Base-by-base conservation (phyloP, 2,888 invertebrate genomes). In the Lycocerus yunnanus region DNA sequence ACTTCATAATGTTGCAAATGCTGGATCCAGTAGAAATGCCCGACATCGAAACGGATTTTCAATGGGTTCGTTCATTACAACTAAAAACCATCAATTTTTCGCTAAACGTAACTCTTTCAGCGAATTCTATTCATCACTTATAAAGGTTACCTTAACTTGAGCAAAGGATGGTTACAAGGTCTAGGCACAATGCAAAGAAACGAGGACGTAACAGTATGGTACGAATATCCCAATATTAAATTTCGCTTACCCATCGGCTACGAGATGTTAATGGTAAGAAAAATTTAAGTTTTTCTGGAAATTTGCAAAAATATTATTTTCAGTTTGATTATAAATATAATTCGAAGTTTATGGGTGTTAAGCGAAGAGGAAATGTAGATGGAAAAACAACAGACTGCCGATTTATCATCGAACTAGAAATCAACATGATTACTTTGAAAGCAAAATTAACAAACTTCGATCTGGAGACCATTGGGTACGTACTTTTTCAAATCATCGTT, bases 241-340 rank as follows among this genome's bases (percentile, higher is more conserved):
- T 59, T 72, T 58, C 72, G 63, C 18, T 14, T 20, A 4, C 72
- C 72, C 9, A 5, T 72, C 8, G 21, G 68, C n/a, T 81, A 81
- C 58, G 77, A 78, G 6, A 68, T 77, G 13, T 68, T 82, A n/a
- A 43, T 77, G 78, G 82, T 81, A 73, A 61, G 66, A 15, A 58
- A 43, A 61, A 9, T 66, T 0, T 16, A 59, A 13, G 10, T 8
- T 13, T 15, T 15, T 65, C 21, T n/a, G 24, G 2, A 16, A 60
- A 60, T 3, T 61, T 10, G 11, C 4, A 1, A 13, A 27, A 27
- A 15, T 1, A 16, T 69, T 77, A 75, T 69, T 86, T 88, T 72
- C 82, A 90, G 90, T 88, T 90, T 80, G 78, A 85, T 21, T 90
- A 89, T 84, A 86, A 84, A 70, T 90, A 90, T 81, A 82, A 87